phyloP scores from a whole-genome alignment of 1,140 invertebrate species.

The Papilio glaucus region DNA sequence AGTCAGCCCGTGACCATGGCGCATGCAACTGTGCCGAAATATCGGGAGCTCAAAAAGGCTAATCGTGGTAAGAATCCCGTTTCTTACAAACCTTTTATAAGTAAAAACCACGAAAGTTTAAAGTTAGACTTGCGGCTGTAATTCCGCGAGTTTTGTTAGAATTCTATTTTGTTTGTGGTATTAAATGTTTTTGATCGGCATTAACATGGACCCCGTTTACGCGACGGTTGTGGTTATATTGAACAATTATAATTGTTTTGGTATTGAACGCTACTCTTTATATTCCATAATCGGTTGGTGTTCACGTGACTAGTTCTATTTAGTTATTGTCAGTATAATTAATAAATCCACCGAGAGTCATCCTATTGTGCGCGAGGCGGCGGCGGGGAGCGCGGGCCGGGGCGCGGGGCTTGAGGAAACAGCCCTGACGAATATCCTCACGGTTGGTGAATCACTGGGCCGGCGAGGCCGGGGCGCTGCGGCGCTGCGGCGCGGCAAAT shows the following conservation, averaged over 20 bases:
- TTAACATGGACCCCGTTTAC: no score
- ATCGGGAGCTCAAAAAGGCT: no score
- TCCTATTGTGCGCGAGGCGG: not conserved
- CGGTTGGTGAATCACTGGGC: constrained; percentile 8
- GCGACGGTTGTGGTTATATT: not conserved
- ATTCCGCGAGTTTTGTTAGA: no score
- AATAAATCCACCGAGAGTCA: not conserved
- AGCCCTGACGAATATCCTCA: constrained; percentile 5
- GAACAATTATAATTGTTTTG: not conserved
- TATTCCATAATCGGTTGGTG: not conserved
- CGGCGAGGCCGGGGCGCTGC: not conserved
- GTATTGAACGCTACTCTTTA: not conserved
- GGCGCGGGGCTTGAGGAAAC: not conserved
- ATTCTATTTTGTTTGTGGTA: no score
- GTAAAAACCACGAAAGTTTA: no score
- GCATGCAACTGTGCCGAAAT: no score
- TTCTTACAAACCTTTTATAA: no score
- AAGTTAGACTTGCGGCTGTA: no score
- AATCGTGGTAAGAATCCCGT: no score
- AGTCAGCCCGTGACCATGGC: no score
- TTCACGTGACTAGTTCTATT: not conserved
- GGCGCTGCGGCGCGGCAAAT: not conserved
- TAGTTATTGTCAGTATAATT: not conserved
- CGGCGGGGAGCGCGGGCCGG: not conserved
- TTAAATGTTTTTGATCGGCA: no score